Evolutionary conservation across 2,113 vertebrate species (phyloP).

Genomic region (Anoplopoma fimbria): DNA sequence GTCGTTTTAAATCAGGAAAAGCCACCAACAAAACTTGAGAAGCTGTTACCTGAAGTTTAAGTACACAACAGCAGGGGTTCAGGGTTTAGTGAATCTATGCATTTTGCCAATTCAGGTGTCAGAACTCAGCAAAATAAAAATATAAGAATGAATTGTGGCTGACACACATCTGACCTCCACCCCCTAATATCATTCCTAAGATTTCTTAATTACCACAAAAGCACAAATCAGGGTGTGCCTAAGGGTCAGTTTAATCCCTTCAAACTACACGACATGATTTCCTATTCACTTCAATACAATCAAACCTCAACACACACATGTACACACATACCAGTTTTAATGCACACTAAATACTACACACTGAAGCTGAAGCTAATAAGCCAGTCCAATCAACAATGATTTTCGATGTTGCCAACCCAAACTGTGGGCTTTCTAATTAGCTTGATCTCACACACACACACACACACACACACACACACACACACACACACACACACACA

Average conservation of each 20-base stretch:
- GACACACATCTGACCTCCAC: neutral
- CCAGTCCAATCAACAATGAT: neutral
- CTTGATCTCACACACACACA: neutral
- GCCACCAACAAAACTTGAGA: neutral
- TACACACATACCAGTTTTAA: neutral
- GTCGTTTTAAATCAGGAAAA: neutral
- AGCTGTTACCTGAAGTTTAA: neutral
- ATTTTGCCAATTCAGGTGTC: neutral
- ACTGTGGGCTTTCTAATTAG: neutral
- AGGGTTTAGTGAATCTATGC: neutral
- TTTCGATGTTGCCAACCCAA: no score
- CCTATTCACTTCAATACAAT: neutral
- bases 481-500: neutral
- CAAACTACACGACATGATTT: neutral
- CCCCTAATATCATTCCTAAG: no score
- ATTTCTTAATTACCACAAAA: neutral
- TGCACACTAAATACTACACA: neutral
- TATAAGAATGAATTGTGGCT: neutral
- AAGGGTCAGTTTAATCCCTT: neutral
- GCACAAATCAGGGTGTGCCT: neutral
- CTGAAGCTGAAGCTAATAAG: neutral
- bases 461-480: neutral
- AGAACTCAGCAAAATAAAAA: neutral
- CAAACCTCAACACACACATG: neutral
- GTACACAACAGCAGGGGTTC: neutral